A percentile compares a stretch with the other conserved stretches of the same genome.
These are phyloP conservation scores for Eurystomus gularis DNA, from an alignment of 2,113 vertebrate species.

Conservation along the genomic window DNA sequence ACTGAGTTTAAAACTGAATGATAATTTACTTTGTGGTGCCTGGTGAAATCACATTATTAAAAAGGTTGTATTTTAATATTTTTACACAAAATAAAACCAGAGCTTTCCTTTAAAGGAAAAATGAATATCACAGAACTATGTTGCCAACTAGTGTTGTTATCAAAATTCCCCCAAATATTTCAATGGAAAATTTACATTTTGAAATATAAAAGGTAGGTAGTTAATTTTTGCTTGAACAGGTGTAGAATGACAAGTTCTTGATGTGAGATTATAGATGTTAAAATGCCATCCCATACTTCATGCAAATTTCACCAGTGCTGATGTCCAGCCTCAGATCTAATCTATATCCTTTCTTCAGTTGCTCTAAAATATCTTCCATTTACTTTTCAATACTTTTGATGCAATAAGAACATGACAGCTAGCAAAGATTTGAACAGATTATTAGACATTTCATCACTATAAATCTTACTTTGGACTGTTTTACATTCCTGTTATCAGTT, in stretches of 20 bases:
- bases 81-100: background rate
- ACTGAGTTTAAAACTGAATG: background rate
- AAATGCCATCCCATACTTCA: background rate
- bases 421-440: background rate
- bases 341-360: background rate
- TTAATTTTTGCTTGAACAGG: background rate
- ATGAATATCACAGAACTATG: background rate
- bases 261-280: background rate
- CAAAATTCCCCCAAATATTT: background rate
- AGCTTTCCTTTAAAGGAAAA: background rate
- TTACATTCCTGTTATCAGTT: background rate
- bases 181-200: background rate
- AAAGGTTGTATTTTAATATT: background rate
- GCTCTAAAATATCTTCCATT: background rate
- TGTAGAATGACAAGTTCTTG: background rate
- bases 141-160: background rate
- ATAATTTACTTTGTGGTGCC: background rate
- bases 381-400: background rate
- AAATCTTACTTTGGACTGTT: background rate
- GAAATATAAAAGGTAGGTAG: background rate
- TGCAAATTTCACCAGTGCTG: background rate
- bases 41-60: background rate
- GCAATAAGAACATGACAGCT: background rate
- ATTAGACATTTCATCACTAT: background rate
- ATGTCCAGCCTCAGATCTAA: background rate